Conservation (phyloP, 2,797 vertebrate genomes). For the Pangasius macronema region DNA sequence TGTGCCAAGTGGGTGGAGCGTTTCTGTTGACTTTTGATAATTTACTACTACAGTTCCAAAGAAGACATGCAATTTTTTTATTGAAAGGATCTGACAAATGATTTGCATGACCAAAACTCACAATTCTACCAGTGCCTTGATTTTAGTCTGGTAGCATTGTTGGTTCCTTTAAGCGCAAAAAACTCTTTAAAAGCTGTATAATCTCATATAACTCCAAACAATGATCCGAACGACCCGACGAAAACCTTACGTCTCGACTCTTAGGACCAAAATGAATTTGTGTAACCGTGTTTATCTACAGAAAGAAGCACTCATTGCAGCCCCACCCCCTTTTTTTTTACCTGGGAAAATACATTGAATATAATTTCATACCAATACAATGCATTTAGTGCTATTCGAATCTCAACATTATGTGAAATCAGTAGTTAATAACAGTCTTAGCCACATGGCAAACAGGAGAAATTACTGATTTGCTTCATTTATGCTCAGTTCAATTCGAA, state of each 20-base stretch:
- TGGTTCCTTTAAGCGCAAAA: not conserved
- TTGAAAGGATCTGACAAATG: not conserved
- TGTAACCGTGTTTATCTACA: not conserved
- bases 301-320: not conserved
- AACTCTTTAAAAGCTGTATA: not conserved
- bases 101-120: not conserved
- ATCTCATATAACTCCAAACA: too few species aligned
- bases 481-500: not conserved
- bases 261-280: too few species aligned
- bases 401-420: constrained; percentile 17
- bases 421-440: constrained; percentile 38
- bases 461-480: constrained; percentile 32
- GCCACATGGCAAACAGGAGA: constrained; percentile 14
- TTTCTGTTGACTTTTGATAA: not conserved
- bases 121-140: not conserved
- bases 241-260: too few species aligned
- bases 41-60: not conserved
- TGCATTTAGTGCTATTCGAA: constrained; percentile 26
- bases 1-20: too few species aligned
- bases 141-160: not conserved
- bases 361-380: constrained; percentile 18
- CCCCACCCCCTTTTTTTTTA: not conserved
- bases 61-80: not conserved
- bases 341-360: not conserved
- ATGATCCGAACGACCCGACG: too few species aligned